Evolutionary conservation across 2,113 vertebrate species (phyloP).

Genomic region (Myxocyprinus asiaticus): DNA sequence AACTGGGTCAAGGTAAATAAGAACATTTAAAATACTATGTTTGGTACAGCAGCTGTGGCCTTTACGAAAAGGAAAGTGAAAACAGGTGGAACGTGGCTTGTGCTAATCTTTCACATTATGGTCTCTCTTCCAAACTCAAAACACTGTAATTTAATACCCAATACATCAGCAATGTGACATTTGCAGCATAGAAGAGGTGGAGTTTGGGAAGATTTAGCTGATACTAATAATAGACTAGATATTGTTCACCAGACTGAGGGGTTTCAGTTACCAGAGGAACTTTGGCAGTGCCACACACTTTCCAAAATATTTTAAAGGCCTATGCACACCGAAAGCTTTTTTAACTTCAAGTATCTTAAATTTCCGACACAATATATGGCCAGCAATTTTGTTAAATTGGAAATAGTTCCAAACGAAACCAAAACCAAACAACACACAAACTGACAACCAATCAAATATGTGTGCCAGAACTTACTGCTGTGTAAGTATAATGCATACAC

Average conservation of each 20-base stretch:
- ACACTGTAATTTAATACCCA: constrained; percentile 79
- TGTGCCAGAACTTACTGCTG: no score
- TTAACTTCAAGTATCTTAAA: no score
- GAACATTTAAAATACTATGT: constrained; percentile 73
- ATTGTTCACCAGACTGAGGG: constrained; percentile 37
- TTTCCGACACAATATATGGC: no score
- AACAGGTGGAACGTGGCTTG: constrained; percentile 76
- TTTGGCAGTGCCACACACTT: constrained; percentile 63
- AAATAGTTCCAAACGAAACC: no score
- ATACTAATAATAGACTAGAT: constrained; percentile 73
- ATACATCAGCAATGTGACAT: constrained; percentile 80
- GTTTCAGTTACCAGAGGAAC: constrained; percentile 80
- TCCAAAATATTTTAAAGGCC: constrained; percentile 71
- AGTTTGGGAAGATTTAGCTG: constrained; percentile 64
- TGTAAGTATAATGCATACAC: no score
- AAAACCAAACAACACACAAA: no score
- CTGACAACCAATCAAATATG: no score
- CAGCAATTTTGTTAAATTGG: no score
- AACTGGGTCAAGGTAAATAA: constrained; percentile 47
- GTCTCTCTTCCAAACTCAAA: constrained; percentile 71
- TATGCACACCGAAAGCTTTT: constrained; percentile 50
- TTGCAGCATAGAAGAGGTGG: constrained; percentile 73
- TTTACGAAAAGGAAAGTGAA: constrained; percentile 71
- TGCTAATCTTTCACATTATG: constrained; percentile 82
- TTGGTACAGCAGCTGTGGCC: constrained; percentile 76